Evolutionary conservation across 1,140 invertebrate species (phyloP).

Genomic region (Drosophila dunni): DNA sequence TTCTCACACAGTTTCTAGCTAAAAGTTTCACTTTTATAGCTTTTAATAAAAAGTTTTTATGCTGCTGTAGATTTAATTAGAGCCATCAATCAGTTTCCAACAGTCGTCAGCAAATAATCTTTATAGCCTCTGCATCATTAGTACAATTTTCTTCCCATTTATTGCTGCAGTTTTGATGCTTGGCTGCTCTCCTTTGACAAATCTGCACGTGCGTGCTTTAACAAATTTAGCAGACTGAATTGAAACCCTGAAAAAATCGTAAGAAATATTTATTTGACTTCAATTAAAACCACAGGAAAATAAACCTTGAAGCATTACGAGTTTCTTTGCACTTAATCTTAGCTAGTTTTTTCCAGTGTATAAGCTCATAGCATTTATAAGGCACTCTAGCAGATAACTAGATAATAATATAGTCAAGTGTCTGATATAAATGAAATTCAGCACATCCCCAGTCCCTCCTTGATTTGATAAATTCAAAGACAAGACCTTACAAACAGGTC

Average conservation of each 20-base stretch:
- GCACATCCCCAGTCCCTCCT: neutral
- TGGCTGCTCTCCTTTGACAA: constrained; percentile 22
- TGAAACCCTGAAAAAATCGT: neutral
- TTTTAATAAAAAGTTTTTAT: constrained; percentile 74
- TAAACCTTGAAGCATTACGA: too few species aligned
- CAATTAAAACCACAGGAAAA: neutral
- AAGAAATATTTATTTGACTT: neutral
- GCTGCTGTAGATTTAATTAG: constrained; percentile 69
- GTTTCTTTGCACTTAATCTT: too few species aligned
- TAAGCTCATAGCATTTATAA: constrained; percentile 1
- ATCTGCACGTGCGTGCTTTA: constrained; percentile 11
- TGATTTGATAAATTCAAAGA: constrained; percentile 21
- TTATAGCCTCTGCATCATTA: constrained; percentile 57
- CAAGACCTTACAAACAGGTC: constrained; percentile 2
- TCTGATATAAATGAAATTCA: constrained; percentile 13
- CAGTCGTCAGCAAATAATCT: constrained; percentile 62
- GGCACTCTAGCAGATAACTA: constrained; percentile 26
- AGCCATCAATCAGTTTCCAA: constrained; percentile 70
- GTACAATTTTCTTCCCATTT: constrained; percentile 26
- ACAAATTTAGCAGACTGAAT: neutral
- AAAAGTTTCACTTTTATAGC: constrained; percentile 59
- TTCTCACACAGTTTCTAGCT: constrained; percentile 18
- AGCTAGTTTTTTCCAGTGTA: neutral
- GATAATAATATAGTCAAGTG: constrained; percentile 20
- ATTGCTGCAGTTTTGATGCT: constrained; percentile 41